Evolutionary conservation across 2,888 invertebrate species (phyloP).

Genomic region (Mamestra brassicae): DNA sequence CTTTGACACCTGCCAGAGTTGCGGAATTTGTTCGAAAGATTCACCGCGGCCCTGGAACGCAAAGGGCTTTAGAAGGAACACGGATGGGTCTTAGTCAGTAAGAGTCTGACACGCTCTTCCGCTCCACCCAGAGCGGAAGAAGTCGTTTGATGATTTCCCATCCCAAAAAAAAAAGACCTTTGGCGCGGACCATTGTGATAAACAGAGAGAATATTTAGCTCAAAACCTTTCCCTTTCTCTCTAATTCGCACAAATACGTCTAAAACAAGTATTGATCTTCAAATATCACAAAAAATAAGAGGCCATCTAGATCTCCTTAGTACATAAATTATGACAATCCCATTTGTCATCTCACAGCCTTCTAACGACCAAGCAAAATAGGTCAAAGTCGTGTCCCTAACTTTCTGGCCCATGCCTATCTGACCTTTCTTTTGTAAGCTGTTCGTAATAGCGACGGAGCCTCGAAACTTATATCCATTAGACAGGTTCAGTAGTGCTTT

Average conservation of each 20-base stretch:
- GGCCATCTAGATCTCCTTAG: slow-evolving; percentile 24
- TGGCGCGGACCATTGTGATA: background rate
- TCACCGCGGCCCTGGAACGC: too few relatives aligned
- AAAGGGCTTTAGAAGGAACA: too few relatives aligned
- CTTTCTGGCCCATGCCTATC: slow-evolving; percentile 12
- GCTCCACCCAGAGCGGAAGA: too few relatives aligned
- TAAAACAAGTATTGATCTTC: background rate
- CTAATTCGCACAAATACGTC: too few relatives aligned
- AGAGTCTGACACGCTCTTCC: too few relatives aligned
- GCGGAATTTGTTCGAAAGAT: too few relatives aligned
- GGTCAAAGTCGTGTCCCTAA: slow-evolving; percentile 43
- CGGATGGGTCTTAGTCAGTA: too few relatives aligned
- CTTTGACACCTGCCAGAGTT: too few relatives aligned
- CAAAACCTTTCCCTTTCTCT: background rate
- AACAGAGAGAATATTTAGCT: background rate
- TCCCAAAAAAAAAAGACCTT: background rate
- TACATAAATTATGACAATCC: slow-evolving; percentile 10
- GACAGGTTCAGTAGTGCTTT: background rate
- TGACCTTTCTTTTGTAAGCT: slow-evolving; percentile 19
- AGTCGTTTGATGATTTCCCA: too few relatives aligned
- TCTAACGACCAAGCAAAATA: slow-evolving; percentile 34
- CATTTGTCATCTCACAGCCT: slow-evolving; percentile 10
- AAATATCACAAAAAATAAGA: slow-evolving; percentile 1
- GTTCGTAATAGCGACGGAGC: slow-evolving; percentile 1
- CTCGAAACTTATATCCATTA: slow-evolving; percentile 30